Conservation (phyloP, 1,140 invertebrate genomes). For the Arctopsyche grandis region DNA sequence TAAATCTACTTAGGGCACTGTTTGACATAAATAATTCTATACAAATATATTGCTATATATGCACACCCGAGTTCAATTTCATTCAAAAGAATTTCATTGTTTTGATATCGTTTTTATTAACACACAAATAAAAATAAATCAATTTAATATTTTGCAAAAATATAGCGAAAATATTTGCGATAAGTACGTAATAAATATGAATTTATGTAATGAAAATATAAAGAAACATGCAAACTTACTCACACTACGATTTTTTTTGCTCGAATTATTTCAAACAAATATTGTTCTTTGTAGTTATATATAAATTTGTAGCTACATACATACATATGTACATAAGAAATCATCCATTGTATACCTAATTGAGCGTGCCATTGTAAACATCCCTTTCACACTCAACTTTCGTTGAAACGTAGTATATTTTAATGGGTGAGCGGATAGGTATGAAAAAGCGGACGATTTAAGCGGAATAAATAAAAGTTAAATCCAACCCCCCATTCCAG, state of each 20-base stretch:
- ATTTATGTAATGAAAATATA: slow-evolving; percentile 12
- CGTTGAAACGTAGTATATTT: too few relatives aligned
- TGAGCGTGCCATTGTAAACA: not conserved
- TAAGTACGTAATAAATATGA: not conserved
- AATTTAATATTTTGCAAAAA: slow-evolving; percentile 19
- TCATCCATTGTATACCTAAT: not conserved
- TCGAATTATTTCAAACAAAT: too few relatives aligned
- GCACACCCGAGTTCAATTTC: not conserved
- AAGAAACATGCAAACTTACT: not conserved
- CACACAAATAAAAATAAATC: not conserved
- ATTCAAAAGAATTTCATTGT: not conserved
- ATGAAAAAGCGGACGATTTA: slow-evolving; percentile 7
- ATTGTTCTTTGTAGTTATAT: too few relatives aligned
- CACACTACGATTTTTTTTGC: too few relatives aligned
- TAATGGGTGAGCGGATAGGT: not conserved
- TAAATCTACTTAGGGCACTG: not conserved
- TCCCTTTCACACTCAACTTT: too few relatives aligned
- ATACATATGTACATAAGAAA: not conserved
- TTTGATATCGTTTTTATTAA: not conserved
- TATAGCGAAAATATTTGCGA: not conserved
- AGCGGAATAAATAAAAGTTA: slow-evolving; percentile 26
- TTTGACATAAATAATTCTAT: slow-evolving; percentile 18
- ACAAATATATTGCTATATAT: not conserved
- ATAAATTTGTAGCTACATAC: too few relatives aligned
- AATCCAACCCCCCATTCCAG: not conserved